Percentiles rank a stretch among this genome's conserved stretches.
These are phyloP conservation scores for Lasioglossum leucozonium DNA, from an alignment of 2,888 invertebrate species.

Conservation along the genomic window DNA sequence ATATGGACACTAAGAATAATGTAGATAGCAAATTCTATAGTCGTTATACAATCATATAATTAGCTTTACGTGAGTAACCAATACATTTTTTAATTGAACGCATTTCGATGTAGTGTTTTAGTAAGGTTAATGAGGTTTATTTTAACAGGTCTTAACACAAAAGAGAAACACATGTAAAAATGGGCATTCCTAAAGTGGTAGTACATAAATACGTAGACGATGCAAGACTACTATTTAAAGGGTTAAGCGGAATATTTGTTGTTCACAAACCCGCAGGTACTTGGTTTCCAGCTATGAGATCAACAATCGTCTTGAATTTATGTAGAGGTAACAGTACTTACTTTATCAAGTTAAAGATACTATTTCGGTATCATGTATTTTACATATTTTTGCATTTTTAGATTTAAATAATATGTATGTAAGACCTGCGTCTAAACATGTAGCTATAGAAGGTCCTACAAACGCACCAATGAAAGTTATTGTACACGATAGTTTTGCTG, in stretches of 20 bases:
- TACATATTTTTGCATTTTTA: constrained; percentile 78
- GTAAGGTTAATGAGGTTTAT: constrained; percentile 1
- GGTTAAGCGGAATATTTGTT: constrained; percentile 91
- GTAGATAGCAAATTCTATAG: not conserved
- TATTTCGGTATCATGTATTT: not conserved
- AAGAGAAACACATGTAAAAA: not conserved
- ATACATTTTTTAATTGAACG: not conserved
- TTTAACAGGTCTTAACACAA: not conserved
- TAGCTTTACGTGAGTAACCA: not conserved
- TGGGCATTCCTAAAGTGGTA: constrained; percentile 1
- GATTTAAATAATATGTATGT: constrained; percentile 90
- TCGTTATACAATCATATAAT: not conserved
- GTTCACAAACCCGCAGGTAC: constrained; percentile 91
- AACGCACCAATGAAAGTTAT: constrained; percentile 86
- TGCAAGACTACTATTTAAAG: constrained; percentile 88
- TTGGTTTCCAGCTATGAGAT: constrained; percentile 86
- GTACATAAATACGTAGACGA: not conserved
- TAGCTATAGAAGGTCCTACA: constrained; percentile 88
- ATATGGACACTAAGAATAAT: not conserved
- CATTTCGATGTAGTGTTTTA: not conserved
- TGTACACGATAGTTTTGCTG: constrained; percentile 89
- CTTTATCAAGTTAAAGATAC: constrained; percentile 4
- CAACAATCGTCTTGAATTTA: constrained; percentile 87
- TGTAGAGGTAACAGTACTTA: constrained; percentile 87
- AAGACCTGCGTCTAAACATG: constrained; percentile 87